Percentiles rank a stretch among this genome's conserved stretches.
These are phyloP conservation scores for Cremastobaeus sp. DNA, from an alignment of 2,888 invertebrate genomes.

Conservation along the genomic window DNA sequence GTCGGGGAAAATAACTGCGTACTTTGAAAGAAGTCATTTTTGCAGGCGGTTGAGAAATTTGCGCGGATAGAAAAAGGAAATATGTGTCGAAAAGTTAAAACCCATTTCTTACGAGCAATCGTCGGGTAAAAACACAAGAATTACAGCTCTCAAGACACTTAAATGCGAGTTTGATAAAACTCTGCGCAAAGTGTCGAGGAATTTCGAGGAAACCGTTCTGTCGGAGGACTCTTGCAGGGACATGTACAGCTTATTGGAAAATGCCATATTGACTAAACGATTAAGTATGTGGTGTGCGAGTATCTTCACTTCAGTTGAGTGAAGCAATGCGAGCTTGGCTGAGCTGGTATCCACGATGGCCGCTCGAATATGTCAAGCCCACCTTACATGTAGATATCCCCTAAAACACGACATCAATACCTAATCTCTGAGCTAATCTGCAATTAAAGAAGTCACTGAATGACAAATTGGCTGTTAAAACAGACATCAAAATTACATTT, in stretches of 20 bases:
- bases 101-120: constrained; percentile 38
- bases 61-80: constrained; percentile 1
- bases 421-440: constrained; percentile 25
- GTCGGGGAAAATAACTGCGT: constrained; percentile 13
- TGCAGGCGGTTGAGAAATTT: constrained; percentile 12
- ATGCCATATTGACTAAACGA: constrained; percentile 55
- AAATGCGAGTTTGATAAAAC: constrained; percentile 42
- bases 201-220: constrained; percentile 30
- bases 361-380: constrained; percentile 51
- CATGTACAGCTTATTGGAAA: constrained; percentile 53
- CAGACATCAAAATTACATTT: no score
- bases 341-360: constrained; percentile 42
- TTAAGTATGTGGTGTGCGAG: constrained; percentile 51
- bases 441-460: neutral
- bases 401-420: constrained; percentile 32
- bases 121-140: constrained; percentile 37
- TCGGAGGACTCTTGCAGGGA: constrained; percentile 41
- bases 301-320: constrained; percentile 51
- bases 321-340: constrained; percentile 37
- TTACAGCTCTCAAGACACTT: constrained; percentile 37
- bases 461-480: neutral
- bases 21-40: constrained; percentile 6
- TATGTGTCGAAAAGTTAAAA: constrained; percentile 16
- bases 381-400: constrained; percentile 33
- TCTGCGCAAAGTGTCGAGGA: constrained; percentile 35